A percentile compares a stretch with the other conserved stretches of the same genome.
Conservation (phyloP, 2,888 invertebrate genomes). For the Tetragnatha montana region DNA sequence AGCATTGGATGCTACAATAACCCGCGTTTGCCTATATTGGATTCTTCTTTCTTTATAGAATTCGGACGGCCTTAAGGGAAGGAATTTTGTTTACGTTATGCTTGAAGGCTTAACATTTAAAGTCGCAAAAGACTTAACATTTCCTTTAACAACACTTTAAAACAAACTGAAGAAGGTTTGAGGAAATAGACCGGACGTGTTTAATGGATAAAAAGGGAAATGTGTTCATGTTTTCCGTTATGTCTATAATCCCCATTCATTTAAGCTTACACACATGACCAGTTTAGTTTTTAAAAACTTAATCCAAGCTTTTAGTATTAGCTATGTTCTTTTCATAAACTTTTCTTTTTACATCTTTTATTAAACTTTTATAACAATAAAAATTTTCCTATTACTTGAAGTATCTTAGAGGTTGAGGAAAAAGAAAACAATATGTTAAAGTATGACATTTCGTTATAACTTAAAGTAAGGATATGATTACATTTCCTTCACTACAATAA, state of each 20-base stretch:
- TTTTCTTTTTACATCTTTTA: too few relatives aligned
- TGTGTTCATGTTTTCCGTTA: not conserved
- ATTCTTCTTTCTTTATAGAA: not conserved
- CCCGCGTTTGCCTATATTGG: too few relatives aligned
- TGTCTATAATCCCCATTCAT: not conserved
- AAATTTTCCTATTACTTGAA: too few relatives aligned
- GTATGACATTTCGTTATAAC: too few relatives aligned
- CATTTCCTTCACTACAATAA: too few relatives aligned
- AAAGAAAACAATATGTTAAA: too few relatives aligned
- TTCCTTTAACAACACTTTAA: not conserved
- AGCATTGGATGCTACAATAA: constrained; percentile 1
- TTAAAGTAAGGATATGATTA: too few relatives aligned
- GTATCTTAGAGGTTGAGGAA: too few relatives aligned
- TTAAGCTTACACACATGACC: not conserved
- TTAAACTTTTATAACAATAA: too few relatives aligned
- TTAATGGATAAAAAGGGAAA: not conserved
- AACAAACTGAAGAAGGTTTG: not conserved
- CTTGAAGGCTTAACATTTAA: not conserved
- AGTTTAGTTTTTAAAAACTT: not conserved
- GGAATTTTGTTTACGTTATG: not conserved
- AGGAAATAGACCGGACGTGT: not conserved
- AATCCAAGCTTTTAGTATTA: too few relatives aligned
- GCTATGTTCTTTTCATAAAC: too few relatives aligned
- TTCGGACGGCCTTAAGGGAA: not conserved
- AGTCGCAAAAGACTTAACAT: not conserved